Conservation (phyloP, 2,113 vertebrate genomes). For the Zosterops pallidus region DNA sequence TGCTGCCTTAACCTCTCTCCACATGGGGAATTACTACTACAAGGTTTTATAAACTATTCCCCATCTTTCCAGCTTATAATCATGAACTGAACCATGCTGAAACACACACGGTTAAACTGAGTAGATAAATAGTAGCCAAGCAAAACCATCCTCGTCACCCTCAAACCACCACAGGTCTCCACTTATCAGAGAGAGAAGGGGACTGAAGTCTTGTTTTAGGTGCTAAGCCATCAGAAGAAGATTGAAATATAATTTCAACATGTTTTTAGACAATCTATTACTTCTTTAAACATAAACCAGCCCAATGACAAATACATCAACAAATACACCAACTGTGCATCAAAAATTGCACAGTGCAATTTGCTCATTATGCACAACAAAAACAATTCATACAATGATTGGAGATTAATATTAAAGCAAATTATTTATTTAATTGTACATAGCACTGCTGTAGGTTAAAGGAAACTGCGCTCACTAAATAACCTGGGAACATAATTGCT, state of each 20-base stretch:
- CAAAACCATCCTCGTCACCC: neutral
- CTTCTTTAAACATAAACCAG: neutral
- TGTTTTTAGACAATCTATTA: neutral
- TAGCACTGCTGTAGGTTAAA: neutral
- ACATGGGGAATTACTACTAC: neutral
- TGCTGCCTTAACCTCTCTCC: neutral
- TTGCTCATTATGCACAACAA: neutral
- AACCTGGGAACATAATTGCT: neutral
- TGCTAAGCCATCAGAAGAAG: neutral
- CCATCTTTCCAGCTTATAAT: neutral
- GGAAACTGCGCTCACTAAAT: neutral
- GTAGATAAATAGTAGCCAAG: neutral
- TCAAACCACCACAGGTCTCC: neutral
- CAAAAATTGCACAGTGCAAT: neutral
- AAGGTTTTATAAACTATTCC: neutral
- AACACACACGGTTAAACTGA: neutral
- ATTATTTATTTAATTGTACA: slow-evolving; percentile 17
- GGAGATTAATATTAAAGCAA: neutral
- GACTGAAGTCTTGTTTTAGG: neutral
- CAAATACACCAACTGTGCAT: too few species aligned
- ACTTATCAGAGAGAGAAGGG: neutral
- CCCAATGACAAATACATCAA: neutral
- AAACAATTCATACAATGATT: neutral
- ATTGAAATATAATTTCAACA: neutral
- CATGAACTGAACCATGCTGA: neutral